These are phyloP conservation scores for Junco hyemalis DNA, from an alignment of 2,113 vertebrate genomes.

Conservation along the genomic window DNA sequence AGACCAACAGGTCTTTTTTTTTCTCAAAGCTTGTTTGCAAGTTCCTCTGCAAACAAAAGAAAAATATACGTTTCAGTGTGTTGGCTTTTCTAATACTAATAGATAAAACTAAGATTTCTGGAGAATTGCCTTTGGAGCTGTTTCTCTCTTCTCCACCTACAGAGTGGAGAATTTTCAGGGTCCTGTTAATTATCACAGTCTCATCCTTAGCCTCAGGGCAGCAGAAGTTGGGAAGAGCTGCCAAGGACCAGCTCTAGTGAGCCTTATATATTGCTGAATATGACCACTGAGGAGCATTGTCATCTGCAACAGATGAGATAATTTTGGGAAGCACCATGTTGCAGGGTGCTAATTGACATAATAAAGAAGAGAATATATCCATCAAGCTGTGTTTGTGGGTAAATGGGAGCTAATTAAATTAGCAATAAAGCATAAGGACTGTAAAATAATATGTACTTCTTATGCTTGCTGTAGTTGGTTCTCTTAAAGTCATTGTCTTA, in stretches of 20 bases:
- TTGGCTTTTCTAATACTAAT: not conserved
- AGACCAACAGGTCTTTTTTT: not conserved
- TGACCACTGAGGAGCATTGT: not conserved
- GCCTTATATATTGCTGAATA: not conserved
- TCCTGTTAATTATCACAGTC: not conserved
- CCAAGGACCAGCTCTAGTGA: not conserved
- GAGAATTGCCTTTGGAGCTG: not conserved
- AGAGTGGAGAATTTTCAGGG: not conserved
- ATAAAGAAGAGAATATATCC: conserved; percentile 10
- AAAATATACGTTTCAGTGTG: not conserved
- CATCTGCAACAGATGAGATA: not conserved
- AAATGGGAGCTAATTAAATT: conserved; percentile 30
- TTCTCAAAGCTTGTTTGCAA: not conserved
- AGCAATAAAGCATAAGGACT: conserved; percentile 2
- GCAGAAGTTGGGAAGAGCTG: not conserved
- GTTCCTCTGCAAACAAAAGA: not conserved
- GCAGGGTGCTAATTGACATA: not conserved
- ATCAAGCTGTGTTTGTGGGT: conserved; percentile 32
- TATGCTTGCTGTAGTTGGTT: not conserved
- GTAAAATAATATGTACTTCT: not conserved
- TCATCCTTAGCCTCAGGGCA: not conserved
- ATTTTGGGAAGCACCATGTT: not conserved
- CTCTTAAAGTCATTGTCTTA: not conserved
- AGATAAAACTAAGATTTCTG: not conserved
- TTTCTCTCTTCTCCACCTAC: not conserved